Base-by-base conservation (phyloP, 2,888 invertebrate genomes). In the Tachina lurida region DNA sequence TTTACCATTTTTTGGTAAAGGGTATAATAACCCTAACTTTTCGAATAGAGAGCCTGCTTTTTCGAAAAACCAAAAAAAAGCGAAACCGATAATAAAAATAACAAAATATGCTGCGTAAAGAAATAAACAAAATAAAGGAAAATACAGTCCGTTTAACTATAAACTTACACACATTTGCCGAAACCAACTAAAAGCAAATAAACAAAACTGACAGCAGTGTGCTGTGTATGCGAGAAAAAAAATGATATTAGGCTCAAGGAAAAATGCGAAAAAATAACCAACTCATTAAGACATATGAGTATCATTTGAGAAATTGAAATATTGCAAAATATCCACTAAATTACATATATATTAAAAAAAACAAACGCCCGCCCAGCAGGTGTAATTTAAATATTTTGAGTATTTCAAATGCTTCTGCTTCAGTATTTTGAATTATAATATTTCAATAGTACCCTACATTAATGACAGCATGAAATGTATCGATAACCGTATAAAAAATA, bases 191-290 rank as follows among this genome's bases (percentile, higher is more conserved):
- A 62, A 39, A 10, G n/a, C 45, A 12, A 68, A 78, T 17, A n/a
- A 68, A 79, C 31, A 45, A 56, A 39, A 62, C 10, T 9, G 43
- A 15, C n/a, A 19, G 39, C 60, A 17, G 12, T 13, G 4, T 41
- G 31, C 2, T 45, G 31, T 12, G 13, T 10, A 22, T n/a, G 39
- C 13, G 41, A 68, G 22, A 49, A 68, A n/a, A 62, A 49, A 9
- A 49, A 70, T 41, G n/a, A 62, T 41, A 41, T 74, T 60, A 52
- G 12, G 41, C 68, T 68, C 52, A 68, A 68, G 52, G 68, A 68
- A 54, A 68, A 54, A 45, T 45, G 12, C 1, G 1, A 12, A 1
- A n/a, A 68, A 39, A 49, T 10, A 52, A 67, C 17, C 3, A n/a
- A 67, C 7, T 67, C 31, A 49, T 52, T 49, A 49, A 52, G 12